Base-by-base conservation (phyloP, 1,140 invertebrate genomes). In the Drosophila nebulosa region DNA sequence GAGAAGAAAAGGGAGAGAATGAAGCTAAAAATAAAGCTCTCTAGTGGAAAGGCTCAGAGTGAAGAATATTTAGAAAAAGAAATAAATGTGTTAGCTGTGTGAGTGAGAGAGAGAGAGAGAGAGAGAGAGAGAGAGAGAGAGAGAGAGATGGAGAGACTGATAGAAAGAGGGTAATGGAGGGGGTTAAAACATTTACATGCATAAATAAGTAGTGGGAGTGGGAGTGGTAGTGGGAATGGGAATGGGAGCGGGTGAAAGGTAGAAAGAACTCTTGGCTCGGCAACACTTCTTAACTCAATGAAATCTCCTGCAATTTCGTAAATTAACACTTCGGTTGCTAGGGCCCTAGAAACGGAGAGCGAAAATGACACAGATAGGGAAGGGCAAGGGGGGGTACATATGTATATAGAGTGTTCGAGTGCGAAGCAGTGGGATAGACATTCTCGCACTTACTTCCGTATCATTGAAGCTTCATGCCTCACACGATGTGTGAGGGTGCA, bases 251-350 rank as follows among this genome's bases (percentile, higher is more conserved):
- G 35, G 56, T 50, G 59, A 73, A 9, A 42, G 14, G 16, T 32
- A 42, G 6, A 7, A 42, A 21, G 18, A 21, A 46, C 39, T 46
- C 39, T 46, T 46, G 39, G 39, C 39, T 46, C 18, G 16, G 16
- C 39, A 46, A 46, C 39, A 85, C 83, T 88, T 80, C 80, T 88
- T 85, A 88, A 83, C 81, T 83, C 81, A 88, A 86, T 86, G 81
- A 88, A 88, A 88, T 83, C 83, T 83, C 52, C 64, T 74, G 81
- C 83, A 86, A 86, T 86, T 86, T 88, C 83, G 81, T 86, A 86
- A 86, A 86, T 86, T 86, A 86, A 86, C 81, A 86, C 81, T 86
- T 83, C 58, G 78, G 62, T 62, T 65, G 39, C 55, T 46, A 61
- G 9, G 26, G 9, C 10, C 30, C 10, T 12, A n/a, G 18, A 14